phyloP scores from a whole-genome alignment of 2,113 vertebrate genomes.

The Progne subis region DNA sequence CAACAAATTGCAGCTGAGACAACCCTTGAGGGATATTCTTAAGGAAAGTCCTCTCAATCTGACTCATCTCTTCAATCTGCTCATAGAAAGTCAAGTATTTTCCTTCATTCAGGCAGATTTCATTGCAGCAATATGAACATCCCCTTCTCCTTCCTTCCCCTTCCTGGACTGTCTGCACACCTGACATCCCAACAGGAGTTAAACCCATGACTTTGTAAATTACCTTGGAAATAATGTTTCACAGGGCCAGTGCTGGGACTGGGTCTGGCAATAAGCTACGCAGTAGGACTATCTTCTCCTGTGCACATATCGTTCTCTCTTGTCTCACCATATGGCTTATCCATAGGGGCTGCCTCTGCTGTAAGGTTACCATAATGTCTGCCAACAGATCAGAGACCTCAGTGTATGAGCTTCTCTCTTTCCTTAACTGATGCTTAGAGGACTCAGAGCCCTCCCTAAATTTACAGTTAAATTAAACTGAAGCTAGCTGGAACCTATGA shows the following conservation, averaged over 20 bases:
- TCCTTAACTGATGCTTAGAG: background rate
- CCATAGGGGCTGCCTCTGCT: background rate
- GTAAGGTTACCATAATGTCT: background rate
- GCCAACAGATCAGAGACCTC: background rate
- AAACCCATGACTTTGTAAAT: background rate
- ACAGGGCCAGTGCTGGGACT: background rate
- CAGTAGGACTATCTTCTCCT: background rate
- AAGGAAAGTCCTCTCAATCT: background rate
- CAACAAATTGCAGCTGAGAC: background rate
- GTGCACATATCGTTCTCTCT: background rate
- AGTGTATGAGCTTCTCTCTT: background rate
- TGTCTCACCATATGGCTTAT: background rate
- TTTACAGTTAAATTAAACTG: background rate
- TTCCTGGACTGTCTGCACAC: background rate
- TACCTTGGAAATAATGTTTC: background rate
- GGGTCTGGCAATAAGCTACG: background rate
- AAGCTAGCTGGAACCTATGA: background rate
- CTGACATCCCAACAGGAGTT: background rate
- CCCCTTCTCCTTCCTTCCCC: background rate
- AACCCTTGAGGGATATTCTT: background rate
- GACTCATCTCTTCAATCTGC: background rate
- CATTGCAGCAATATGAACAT: accelerated
- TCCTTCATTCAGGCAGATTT: background rate
- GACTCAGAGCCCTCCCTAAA: background rate
- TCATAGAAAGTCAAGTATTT: background rate